Base-by-base conservation (phyloP, 1,140 invertebrate genomes). In the Maconellicoccus hirsutus region DNA sequence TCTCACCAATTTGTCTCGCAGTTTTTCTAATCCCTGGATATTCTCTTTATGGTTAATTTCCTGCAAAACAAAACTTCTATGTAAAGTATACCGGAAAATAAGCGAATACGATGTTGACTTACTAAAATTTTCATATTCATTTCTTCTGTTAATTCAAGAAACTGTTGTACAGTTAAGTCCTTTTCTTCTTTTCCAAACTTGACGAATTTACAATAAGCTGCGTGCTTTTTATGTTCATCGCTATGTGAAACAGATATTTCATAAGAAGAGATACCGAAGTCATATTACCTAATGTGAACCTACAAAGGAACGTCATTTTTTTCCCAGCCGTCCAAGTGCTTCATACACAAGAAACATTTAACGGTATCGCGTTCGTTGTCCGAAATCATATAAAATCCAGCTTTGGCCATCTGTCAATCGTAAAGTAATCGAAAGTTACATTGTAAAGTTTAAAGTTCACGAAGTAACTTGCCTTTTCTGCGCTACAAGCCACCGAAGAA, bases 271-370 rank as follows among this genome's bases (percentile, higher is more conserved):
- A 19, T 59, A 72, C 26, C 10, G 16, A 19, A 21, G 22, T 70
- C 12, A 42, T 70, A 39, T 70, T 59, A 21, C 21, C 16, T 69
- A 69, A 71, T 78, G 21, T 77, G 82, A 78, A 79, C 72, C 78
- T 23, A 77, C 82, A 78, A 79, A 59, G 83, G 83, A 73, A 82
- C 80, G 77, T 84, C 83, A 70, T 78, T 75, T 6, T 78, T 76
- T 73, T 84, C 82, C 83, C 83, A 84, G 1, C 82, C 83, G 77
- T 83, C 82, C 27, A 84, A 74, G 75, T 83, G 81, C 73, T 84
- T 84, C 33, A 78, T 77, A 74, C 83, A 84, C 22, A 81, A 77
- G 76, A 81, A 82, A 75, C 83, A 84, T 38, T 78, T 76, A 0
- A 79, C 81, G n/a, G 21, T 19, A 76, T 83, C 82, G 7, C 79